These are phyloP conservation scores for Amblyteles armatorius DNA, from an alignment of 2,888 invertebrate genomes.

Conservation along the genomic window DNA sequence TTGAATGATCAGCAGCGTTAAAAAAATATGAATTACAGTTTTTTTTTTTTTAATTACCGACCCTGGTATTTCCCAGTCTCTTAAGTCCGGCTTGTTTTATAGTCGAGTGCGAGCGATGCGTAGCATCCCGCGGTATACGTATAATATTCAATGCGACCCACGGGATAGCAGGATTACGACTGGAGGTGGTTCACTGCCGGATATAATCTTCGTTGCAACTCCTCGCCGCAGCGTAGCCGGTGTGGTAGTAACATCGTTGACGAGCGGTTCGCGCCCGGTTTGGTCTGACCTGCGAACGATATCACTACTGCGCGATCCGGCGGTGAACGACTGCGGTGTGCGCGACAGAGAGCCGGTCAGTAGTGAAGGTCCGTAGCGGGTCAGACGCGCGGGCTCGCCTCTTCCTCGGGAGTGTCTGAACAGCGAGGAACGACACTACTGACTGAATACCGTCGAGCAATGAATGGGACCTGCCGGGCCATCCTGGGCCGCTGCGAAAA, in stretches of 20 bases:
- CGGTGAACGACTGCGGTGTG: conserved; percentile 53
- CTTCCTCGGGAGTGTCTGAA: conserved; percentile 52
- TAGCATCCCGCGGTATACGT: background rate
- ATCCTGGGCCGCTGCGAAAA: conserved; percentile 19
- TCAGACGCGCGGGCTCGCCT: conserved; percentile 18
- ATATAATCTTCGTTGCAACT: conserved; percentile 3
- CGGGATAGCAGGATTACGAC: conserved; percentile 5
- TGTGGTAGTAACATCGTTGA: conserved; percentile 33
- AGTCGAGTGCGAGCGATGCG: background rate
- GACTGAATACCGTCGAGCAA: conserved; percentile 29
- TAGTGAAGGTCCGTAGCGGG: conserved; percentile 47
- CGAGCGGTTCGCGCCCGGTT: conserved; percentile 14
- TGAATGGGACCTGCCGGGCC: conserved; percentile 36
- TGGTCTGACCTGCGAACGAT: conserved; percentile 55
- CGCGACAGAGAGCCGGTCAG: conserved; percentile 31
- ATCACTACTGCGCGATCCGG: conserved; percentile 44
- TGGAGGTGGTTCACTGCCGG: conserved; percentile 1
- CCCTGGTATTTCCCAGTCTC: background rate
- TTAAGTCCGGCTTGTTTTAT: background rate
- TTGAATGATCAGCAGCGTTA: background rate
- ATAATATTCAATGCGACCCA: background rate
- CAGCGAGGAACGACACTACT: conserved; percentile 59
- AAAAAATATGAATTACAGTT: background rate
- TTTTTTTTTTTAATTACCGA: background rate
- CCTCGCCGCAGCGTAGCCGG: background rate